Evolutionary conservation across 2,797 vertebrate genomes (phyloP).

Genomic region (Iguana delicatissima): DNA sequence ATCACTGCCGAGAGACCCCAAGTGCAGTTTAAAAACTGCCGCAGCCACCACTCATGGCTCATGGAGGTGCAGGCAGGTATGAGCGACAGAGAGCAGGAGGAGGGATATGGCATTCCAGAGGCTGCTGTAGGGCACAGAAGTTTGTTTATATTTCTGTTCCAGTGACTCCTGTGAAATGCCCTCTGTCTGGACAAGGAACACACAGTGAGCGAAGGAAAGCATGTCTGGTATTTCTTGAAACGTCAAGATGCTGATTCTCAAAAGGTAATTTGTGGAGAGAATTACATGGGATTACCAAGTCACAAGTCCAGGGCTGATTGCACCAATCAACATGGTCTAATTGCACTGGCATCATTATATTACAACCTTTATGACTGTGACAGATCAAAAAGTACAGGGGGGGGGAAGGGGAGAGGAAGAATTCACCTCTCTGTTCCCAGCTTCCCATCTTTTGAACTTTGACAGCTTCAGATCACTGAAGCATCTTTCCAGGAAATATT

Average conservation of each 20-base stretch:
- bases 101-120: conserved; percentile 71
- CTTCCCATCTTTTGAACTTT: neutral
- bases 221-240: conserved; percentile 68
- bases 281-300: conserved; percentile 40
- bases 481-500: neutral
- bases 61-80: conserved; percentile 68
- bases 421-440: neutral
- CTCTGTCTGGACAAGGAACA: conserved; percentile 72
- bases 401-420: too few species aligned
- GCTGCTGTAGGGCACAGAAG: conserved; percentile 38
- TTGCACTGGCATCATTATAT: conserved; percentile 40
- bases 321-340: neutral
- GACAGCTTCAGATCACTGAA: neutral
- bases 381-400: neutral
- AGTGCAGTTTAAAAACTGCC: conserved; percentile 66
- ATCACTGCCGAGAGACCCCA: conserved; percentile 67
- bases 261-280: conserved; percentile 49
- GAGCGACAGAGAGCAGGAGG: conserved; percentile 67
- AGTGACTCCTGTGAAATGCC: conserved; percentile 71
- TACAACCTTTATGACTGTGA: conserved; percentile 17
- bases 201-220: conserved; percentile 59
- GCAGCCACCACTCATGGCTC: conserved; percentile 70
- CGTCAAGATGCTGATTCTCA: conserved; percentile 10
- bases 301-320: conserved; percentile 41
- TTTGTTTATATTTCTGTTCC: conserved; percentile 78